Evolutionary conservation across 23 tunicate species (phyloP).

Genomic region (Botrylloides violaceus): DNA sequence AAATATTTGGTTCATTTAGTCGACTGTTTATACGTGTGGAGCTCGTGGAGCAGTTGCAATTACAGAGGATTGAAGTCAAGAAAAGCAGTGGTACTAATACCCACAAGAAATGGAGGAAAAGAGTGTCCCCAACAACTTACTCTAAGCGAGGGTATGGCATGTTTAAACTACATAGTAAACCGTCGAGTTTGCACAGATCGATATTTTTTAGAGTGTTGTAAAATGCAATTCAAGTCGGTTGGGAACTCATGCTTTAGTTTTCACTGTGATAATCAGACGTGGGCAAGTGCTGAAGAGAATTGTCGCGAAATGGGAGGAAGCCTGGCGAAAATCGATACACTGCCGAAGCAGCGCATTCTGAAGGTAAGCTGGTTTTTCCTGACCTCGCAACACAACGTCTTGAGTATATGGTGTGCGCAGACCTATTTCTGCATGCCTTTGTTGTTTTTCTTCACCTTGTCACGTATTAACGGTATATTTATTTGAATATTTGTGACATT

Average conservation of each 20-base stretch:
- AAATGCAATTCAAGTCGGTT: neutral
- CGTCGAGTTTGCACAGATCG: neutral
- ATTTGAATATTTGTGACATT: too few relatives aligned
- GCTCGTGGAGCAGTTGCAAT: slow-evolving; percentile 27
- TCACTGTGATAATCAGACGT: slow-evolving; percentile 27
- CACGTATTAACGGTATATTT: too few relatives aligned
- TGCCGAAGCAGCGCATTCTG: slow-evolving; percentile 8
- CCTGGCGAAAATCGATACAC: slow-evolving; percentile 11
- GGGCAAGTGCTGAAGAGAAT: slow-evolving; percentile 13
- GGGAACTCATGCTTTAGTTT: slow-evolving; percentile 12
- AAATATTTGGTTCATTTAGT: neutral
- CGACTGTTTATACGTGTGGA: slow-evolving; percentile 25
- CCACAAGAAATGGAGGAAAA: slow-evolving; percentile 3
- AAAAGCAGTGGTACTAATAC: neutral
- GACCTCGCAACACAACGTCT: neutral
- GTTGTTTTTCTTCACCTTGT: too few relatives aligned
- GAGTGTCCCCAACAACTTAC: slow-evolving; percentile 5
- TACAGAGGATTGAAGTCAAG: neutral
- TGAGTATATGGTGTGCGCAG: too few relatives aligned
- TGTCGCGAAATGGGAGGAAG: slow-evolving; percentile 4
- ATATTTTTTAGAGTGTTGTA: slow-evolving; percentile 24
- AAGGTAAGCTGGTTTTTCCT: slow-evolving; percentile 27
- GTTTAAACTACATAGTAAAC: neutral
- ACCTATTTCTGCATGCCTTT: neutral
- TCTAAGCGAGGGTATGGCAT: neutral